These are phyloP conservation scores for Crocodylus rhombifer DNA, from an alignment of 2,797 vertebrate genomes.

Conservation along the genomic window DNA sequence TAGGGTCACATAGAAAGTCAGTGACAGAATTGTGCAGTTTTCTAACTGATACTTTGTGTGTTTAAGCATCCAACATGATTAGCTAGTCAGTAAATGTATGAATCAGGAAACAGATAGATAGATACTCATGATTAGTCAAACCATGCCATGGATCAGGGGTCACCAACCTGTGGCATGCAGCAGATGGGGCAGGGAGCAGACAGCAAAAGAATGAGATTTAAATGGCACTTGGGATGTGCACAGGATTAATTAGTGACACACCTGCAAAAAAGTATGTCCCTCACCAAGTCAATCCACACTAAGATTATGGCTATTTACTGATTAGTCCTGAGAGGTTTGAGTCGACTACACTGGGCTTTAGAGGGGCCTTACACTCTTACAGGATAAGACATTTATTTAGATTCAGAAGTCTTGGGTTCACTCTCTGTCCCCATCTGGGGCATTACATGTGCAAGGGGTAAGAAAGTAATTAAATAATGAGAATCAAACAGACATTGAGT, in stretches of 20 bases:
- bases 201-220: too few species aligned
- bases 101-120: neutral
- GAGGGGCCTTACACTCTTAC: too few species aligned
- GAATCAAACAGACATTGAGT: neutral
- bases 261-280: too few species aligned
- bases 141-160: neutral
- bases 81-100: neutral
- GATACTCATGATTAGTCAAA: neutral
- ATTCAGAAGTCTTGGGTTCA: neutral
- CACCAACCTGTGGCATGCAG: too few species aligned
- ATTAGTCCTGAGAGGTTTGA: neutral
- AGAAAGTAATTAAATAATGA: neutral
- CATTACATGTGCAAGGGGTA: neutral
- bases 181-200: too few species aligned
- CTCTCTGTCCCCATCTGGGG: neutral
- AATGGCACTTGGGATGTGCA: too few species aligned
- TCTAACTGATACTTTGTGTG: conserved; percentile 16
- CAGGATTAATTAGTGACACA: too few species aligned
- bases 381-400: neutral
- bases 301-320: neutral
- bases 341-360: neutral
- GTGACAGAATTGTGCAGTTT: neutral
- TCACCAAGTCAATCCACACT: neutral
- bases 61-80: conserved; percentile 40
- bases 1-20: neutral